These are phyloP conservation scores for Propithecus perrieri DNA, from an alignment of 2,797 vertebrate genomes.

Conservation along the genomic window DNA sequence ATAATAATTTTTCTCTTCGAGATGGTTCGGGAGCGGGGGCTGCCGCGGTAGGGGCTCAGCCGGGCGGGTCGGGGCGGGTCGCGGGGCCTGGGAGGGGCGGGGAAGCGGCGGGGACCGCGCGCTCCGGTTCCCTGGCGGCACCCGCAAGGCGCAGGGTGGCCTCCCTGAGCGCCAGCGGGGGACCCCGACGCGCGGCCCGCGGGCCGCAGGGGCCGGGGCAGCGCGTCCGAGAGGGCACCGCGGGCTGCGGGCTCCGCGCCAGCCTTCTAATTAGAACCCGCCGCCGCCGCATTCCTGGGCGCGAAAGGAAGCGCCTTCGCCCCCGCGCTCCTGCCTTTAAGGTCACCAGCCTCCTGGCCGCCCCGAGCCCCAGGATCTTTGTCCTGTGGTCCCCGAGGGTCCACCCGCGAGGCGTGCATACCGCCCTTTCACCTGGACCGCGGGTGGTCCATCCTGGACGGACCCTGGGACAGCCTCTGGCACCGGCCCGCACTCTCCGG, in stretches of 20 bases:
- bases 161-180: background rate
- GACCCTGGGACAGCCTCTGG: background rate
- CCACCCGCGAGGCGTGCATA: too few species aligned
- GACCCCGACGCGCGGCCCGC: background rate
- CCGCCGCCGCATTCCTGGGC: conserved; percentile 81
- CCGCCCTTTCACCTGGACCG: background rate
- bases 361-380: background rate
- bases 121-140: background rate
- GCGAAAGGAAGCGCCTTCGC: conserved; percentile 79
- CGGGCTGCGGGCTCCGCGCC: conserved; percentile 71
- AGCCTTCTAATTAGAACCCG: conserved; percentile 85
- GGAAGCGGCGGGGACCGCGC: background rate
- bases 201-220: background rate
- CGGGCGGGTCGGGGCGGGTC: background rate
- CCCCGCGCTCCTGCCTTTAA: conserved; percentile 57
- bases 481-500: fast-evolving
- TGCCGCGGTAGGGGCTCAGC: background rate
- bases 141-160: background rate
- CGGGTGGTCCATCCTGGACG: background rate
- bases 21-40: conserved; percentile 55
- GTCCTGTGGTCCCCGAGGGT: background rate
- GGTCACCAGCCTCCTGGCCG: background rate
- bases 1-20: conserved; percentile 80
- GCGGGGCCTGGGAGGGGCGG: background rate
- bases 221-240: conserved; percentile 27